Percentiles rank a stretch among this genome's conserved stretches.
phyloP scores from a whole-genome alignment of 2,113 vertebrate genomes.

The Leptodactylus fuscus region DNA sequence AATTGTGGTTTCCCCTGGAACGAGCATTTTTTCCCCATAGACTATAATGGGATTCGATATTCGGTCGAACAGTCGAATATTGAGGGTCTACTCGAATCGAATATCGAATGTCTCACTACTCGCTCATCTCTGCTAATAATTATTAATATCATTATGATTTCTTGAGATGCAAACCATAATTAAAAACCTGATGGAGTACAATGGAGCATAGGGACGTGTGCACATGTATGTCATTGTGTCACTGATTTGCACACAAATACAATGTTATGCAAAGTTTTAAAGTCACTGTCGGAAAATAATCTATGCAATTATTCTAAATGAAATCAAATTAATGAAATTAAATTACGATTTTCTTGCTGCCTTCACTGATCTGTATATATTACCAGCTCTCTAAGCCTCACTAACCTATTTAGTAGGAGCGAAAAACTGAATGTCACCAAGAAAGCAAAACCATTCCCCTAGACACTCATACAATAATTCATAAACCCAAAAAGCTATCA shows the following conservation, averaged over 20 bases:
- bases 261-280: background rate
- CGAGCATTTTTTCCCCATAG: too few relatives aligned
- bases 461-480: background rate
- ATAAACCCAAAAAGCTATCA: background rate
- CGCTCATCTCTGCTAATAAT: too few relatives aligned
- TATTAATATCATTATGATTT: background rate
- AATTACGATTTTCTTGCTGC: background rate
- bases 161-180: background rate
- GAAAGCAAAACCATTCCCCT: background rate
- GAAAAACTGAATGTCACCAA: background rate
- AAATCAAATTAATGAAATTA: slow-evolving; percentile 1
- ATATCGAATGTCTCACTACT: too few relatives aligned
- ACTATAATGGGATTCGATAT: too few relatives aligned
- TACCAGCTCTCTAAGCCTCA: background rate
- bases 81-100: too few relatives aligned
- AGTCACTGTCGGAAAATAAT: background rate
- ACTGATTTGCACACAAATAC: background rate
- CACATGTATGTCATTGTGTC: background rate
- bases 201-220: background rate
- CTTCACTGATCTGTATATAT: background rate
- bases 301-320: background rate
- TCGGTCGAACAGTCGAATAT: too few relatives aligned
- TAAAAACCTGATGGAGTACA: background rate
- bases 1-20: too few relatives aligned
- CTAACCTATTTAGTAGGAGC: background rate